Base-by-base conservation (phyloP, 2,113 vertebrate species). In the Pyrgilauda ruficollis region DNA sequence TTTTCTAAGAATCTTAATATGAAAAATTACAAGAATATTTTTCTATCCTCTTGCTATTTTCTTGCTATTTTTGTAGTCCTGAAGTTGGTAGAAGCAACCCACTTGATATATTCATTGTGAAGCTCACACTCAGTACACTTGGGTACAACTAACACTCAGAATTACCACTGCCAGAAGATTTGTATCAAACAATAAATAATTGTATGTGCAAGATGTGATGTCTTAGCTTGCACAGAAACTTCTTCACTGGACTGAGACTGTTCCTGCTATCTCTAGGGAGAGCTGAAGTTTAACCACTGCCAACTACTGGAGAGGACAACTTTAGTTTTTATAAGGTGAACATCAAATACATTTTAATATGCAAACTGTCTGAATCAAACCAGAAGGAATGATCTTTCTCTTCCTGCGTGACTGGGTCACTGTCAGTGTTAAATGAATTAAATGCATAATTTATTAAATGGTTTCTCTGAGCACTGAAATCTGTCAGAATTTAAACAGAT, bases 401-500 rank as follows among this genome's bases (percentile, higher is more conserved):
- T 67, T 91, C 37, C 67, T 79, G 43, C 0, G 2, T 92, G 62
- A 64, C 26, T 39, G 10, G n/a, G 58, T 94, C 39, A 49, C 14
- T 91, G 79, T 86, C 28, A 92, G 5, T 62, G 64, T 58, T 96
- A 89, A 90, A 19, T 75, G 33, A 96, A 95, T 92, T 96, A 58
- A 90, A 93, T 88, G 11, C 23, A 78, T 91, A 92, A 89, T 81
- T 96, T 94, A 95, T 73, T 73, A 93, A 96, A 94, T 37, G 27
- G 33, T 82, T 16, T 93, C 77, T 90, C 28, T 56, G 15, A 96
- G 64, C 19, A 91, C 17, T 73, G 22, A 63, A 59, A 46, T 37
- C 59, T 87, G 52, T 76, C 58, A 95, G 58, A 87, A 84, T 68
- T 91, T 84, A 88, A 81, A 91, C 23, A 43, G 39, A 66, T 67